Evolutionary conservation across 2,797 vertebrate species (phyloP), one percentile per base, ranked within the genome.

Genomic region (Meriones psammophilus): DNA sequence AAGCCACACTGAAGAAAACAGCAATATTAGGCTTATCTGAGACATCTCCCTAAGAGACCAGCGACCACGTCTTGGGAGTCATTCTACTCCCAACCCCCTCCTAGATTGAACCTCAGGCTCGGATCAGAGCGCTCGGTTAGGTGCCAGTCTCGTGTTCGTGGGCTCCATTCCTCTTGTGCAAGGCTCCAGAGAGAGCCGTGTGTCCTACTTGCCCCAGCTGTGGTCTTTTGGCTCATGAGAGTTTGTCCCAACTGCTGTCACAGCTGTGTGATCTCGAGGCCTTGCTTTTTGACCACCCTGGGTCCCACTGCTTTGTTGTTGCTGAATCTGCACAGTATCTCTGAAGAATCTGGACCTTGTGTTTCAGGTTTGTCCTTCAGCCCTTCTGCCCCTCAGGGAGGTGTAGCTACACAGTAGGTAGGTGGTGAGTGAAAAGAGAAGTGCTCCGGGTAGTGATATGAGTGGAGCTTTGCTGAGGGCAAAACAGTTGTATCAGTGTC

Each of bases 261-360:
- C 76, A 88, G 56, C 36, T 80, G 69, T 89, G 88, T 80, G 42
- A 56, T 92, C 88, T 78, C 17, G 13, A 76, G 78, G n/a, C 54
- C 74, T 17, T 58, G 39, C 36, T 85, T 66, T 64, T 77, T 30
- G 22, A 26, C 20, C 64, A 50, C 46, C 66, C 80, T 62, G 66
- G 69, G 33, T 46, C 10, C 46, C 5, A 14, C 6, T 87, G 76
- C 42, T 84, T 46, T 76, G 60, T 77, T 60, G 28, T 39, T 60
- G 28, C 69, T 73, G 33, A n/a, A 71, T 90, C n/a, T 71, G 33
- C 18, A 88, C 33, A 69, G 4, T 3, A 5, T 95, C 36, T 18
- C 88, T 78, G 71, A 88, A 69, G 86, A 91, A 73, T 88, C 91
- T 78, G 80, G 86, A 96, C 79, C 77, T 14, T 39, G 1, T 56